Evolutionary conservation across 2,113 vertebrate species (phyloP).

Genomic region (Tonatia bakeri): DNA sequence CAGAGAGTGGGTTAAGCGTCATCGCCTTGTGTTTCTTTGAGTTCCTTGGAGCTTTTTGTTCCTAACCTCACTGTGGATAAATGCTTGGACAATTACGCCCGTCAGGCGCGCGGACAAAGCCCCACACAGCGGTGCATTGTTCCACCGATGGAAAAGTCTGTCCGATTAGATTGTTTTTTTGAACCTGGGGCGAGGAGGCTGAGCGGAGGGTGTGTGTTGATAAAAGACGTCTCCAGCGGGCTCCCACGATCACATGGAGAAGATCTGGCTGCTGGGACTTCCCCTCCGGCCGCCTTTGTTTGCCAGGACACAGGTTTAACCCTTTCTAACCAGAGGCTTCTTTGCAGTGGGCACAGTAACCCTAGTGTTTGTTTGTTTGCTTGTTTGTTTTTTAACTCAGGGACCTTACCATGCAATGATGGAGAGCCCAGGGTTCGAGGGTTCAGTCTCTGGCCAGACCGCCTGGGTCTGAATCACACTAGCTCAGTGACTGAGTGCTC

Average conservation of each 20-base stretch:
- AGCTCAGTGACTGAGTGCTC: neutral
- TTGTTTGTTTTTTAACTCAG: neutral
- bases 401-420: fast-evolving
- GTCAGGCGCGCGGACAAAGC: neutral
- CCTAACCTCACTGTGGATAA: neutral
- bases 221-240: neutral
- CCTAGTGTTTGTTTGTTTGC: neutral
- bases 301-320: neutral
- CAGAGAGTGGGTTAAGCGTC: neutral
- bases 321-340: neutral
- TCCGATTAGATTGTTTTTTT: neutral
- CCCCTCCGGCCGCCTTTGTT: neutral
- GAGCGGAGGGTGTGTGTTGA: neutral
- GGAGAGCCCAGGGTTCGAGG: too few species aligned
- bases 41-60: neutral
- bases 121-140: neutral
- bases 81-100: neutral
- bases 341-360: neutral
- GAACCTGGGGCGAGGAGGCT: neutral
- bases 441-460: neutral
- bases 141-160: neutral
- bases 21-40: neutral
- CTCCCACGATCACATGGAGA: neutral
- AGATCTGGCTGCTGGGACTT: neutral
- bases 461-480: neutral